Percentiles rank a stretch among this genome's conserved stretches.
These are phyloP conservation scores for Ptyas mucosa DNA, from an alignment of 2,113 vertebrate genomes.

Conservation along the genomic window DNA sequence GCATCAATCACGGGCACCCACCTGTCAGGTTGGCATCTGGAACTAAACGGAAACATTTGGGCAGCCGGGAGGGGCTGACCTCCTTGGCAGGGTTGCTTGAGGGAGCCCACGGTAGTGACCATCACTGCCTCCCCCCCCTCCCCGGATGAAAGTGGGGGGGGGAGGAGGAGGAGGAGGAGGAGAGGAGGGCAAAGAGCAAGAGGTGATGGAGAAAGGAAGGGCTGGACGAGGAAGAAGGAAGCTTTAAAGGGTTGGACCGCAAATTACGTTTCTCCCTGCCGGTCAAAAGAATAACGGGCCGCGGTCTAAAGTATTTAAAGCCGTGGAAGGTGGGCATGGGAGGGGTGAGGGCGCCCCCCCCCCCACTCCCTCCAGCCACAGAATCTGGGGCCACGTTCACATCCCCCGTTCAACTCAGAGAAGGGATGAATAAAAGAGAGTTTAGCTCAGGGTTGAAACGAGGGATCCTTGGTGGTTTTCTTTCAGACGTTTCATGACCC, in stretches of 20 bases:
- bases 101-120: constrained; percentile 21
- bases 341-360: neutral
- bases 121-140: too few relatives aligned
- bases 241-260: neutral
- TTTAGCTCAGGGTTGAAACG: too few relatives aligned
- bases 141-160: neutral
- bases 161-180: neutral
- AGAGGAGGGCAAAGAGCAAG: fast-evolving
- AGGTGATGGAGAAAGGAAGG: neutral
- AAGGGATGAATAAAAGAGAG: neutral
- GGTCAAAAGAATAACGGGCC: neutral
- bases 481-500: too few relatives aligned
- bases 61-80: constrained; percentile 64
- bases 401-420: neutral
- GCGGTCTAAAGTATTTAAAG: neutral
- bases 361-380: too few relatives aligned
- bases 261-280: neutral
- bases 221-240: neutral
- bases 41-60: constrained; percentile 92
- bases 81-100: constrained; percentile 15
- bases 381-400: neutral
- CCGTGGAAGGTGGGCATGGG: neutral
- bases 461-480: too few relatives aligned
- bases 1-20: constrained; percentile 87
- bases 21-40: constrained; percentile 96